phyloP scores from a whole-genome alignment of 2,113 vertebrate genomes.

The Syngnathus scovelli region DNA sequence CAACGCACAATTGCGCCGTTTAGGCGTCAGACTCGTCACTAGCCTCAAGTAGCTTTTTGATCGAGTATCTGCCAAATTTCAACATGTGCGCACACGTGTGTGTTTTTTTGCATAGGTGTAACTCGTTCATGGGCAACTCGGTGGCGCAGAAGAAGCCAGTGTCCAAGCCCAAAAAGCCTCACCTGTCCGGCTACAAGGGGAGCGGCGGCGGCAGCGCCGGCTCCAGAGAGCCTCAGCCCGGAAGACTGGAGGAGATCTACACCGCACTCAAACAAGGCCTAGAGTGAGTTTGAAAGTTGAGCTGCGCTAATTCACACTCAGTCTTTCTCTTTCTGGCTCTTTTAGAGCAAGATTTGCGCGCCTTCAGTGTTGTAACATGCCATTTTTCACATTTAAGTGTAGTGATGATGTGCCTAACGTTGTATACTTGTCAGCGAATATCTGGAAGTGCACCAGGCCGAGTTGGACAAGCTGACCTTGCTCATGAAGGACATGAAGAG shows the following conservation, averaged over 20 bases:
- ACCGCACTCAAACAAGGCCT: slow-evolving; percentile 86
- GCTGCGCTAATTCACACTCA: background rate
- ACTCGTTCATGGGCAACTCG: slow-evolving; percentile 95
- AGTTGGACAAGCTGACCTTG: slow-evolving; percentile 87
- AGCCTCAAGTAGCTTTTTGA: too few relatives aligned
- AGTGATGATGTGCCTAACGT: background rate
- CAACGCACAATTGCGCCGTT: background rate
- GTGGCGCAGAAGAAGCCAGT: slow-evolving; percentile 87
- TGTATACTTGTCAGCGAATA: slow-evolving; percentile 76
- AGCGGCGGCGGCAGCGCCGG: slow-evolving; percentile 62
- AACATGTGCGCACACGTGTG: background rate
- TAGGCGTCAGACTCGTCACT: too few relatives aligned
- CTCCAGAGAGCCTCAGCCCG: slow-evolving; percentile 88
- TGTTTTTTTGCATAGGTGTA: slow-evolving; percentile 75
- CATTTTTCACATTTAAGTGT: background rate
- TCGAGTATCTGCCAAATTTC: background rate
- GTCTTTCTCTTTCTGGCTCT: background rate
- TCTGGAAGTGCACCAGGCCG: slow-evolving; percentile 89
- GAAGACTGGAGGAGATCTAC: slow-evolving; percentile 89
- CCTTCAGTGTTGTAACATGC: background rate
- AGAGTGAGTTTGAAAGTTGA: slow-evolving; percentile 76
- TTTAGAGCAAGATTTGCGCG: background rate
- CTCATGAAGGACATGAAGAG: slow-evolving; percentile 97
- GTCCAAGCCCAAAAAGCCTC: slow-evolving; percentile 90
- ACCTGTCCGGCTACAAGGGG: slow-evolving; percentile 85